Base-by-base conservation (phyloP, 2,888 invertebrate species). In the Choreutis nemorana region DNA sequence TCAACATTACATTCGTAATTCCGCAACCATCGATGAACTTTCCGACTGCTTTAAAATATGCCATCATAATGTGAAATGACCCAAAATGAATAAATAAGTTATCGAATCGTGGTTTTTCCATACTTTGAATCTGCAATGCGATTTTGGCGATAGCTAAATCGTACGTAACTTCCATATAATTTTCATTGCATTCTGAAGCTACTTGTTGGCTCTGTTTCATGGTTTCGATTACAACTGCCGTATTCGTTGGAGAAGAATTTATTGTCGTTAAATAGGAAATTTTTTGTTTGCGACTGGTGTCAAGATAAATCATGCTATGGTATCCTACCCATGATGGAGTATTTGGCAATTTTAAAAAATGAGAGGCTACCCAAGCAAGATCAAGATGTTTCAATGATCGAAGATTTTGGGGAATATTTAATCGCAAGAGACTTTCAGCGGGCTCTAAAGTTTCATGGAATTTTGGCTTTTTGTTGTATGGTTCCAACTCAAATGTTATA, bases 31-130 rank as follows among this genome's bases (percentile, higher is more conserved):
- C 44, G 28, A 53, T 50, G 26, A 41, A 43, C 3, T 41, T 47
- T 4, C 51, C 51, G 18, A 54, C 9, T 1, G 48, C 50, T 40
- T 48, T 50, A 23, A 51, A 54, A 27, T 28, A 53, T 30, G 50
- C 42, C 42, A 51, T 38, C 24, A 35, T 21, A 16, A 42, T 45
- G 32, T 53, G 49, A 27, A 51, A 50, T 4, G 40, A 33, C n/a
- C 48, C 46, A n/a, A 50, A 37, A 37, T 48, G 42, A 27, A 51
- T 39, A 31, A 53, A 52, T 37, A 55, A 30, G 24, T 48, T 42
- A 29, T 53, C 40, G 32, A 41, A 54, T 42, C 26, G 24, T n/a
- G 48, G 48, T 4, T 31, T 32, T 42, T 42, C 35, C 23, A 29
- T 28, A 13, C 32, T 21, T 41, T 54, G 46, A 28, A 51, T 46